Conservation (phyloP, 2,797 vertebrate species). For the Enteromius thamalakanensis region DNA sequence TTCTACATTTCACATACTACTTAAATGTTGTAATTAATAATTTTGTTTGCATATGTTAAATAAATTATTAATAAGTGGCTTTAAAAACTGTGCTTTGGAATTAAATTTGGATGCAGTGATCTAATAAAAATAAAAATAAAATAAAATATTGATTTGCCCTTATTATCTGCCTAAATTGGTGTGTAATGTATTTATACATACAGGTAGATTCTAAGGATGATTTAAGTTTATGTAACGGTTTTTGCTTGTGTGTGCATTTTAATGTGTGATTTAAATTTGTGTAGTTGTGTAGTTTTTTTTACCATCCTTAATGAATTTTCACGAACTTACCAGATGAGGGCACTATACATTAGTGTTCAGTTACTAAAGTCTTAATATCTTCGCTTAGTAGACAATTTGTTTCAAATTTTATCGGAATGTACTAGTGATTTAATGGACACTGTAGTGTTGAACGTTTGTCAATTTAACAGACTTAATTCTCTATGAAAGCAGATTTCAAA, state of each 20-base stretch:
- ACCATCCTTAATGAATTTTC: not conserved
- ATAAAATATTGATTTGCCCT: not conserved
- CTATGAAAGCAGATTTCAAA: not conserved
- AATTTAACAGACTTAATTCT: not conserved
- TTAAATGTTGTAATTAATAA: not conserved
- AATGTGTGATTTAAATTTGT: not conserved
- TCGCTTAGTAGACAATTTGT: not conserved
- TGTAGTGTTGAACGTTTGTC: not conserved
- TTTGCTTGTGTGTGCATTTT: not conserved
- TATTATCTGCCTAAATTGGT: not conserved
- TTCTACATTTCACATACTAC: too few species aligned
- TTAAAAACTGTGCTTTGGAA: not conserved
- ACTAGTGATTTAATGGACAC: not conserved
- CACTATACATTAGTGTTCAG: constrained; percentile 27
- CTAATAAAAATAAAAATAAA: not conserved
- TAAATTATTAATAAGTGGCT: not conserved
- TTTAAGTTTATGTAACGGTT: not conserved
- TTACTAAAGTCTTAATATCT: not conserved
- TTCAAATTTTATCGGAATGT: not conserved
- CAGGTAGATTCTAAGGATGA: not conserved
- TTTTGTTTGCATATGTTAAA: not conserved
- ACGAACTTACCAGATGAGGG: constrained; percentile 46
- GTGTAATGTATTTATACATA: not conserved
- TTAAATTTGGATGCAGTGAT: not conserved
- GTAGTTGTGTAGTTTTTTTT: not conserved